Evolutionary conservation across 2,113 vertebrate genomes (phyloP).

Genomic region (Alosa alosa): DNA sequence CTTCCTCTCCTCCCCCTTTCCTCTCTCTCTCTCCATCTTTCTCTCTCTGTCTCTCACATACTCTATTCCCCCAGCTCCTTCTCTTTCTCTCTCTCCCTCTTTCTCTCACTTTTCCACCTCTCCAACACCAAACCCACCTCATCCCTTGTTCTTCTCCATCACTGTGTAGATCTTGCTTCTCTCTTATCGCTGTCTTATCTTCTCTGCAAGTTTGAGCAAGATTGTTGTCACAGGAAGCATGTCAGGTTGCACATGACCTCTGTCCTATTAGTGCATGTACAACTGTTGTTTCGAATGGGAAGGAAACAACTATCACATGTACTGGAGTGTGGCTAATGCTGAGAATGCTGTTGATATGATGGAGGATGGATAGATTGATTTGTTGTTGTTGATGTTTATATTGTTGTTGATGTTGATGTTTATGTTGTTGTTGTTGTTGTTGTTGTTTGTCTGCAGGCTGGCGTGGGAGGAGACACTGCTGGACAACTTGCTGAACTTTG

Average conservation of each 20-base stretch:
- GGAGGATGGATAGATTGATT: not conserved
- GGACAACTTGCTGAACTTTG: conserved; percentile 89
- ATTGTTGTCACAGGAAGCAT: too few species aligned
- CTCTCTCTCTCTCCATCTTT: not conserved
- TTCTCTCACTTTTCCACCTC: too few species aligned
- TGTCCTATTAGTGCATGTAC: not conserved
- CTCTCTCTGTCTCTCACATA: conserved; percentile 11
- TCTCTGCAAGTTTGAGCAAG: too few species aligned
- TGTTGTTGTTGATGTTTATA: not conserved
- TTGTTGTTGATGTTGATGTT: not conserved
- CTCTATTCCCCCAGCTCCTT: too few species aligned
- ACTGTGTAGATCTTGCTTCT: not conserved
- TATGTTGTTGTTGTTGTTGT: not conserved
- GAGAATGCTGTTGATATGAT: not conserved
- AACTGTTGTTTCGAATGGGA: not conserved
- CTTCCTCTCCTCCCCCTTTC: too few species aligned
- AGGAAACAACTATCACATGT: not conserved
- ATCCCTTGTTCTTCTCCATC: not conserved
- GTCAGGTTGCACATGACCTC: too few species aligned
- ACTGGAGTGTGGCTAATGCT: not conserved
- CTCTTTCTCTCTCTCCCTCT: too few species aligned
- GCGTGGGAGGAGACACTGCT: conserved; percentile 89
- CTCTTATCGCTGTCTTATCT: too few species aligned
- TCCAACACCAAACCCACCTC: too few species aligned
- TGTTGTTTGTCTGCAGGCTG: conserved; percentile 64